Percentiles rank a stretch among this genome's conserved stretches.
Evolutionary conservation across 2,888 invertebrate genomes (phyloP).

Genomic region (Pheosia tremula): DNA sequence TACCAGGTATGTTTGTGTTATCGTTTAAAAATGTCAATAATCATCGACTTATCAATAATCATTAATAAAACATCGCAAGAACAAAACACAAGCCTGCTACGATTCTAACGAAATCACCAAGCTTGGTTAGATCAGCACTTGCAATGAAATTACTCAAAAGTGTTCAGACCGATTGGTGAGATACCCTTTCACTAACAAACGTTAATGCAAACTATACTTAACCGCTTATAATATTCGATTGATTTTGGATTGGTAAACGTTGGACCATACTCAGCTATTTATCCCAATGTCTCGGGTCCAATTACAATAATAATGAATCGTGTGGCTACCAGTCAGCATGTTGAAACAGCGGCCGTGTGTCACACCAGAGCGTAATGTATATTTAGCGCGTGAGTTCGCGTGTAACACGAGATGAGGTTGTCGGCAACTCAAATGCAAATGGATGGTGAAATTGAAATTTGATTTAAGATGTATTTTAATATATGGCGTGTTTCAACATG

Average conservation of each 20-base stretch:
- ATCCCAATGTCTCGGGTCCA: slow-evolving; percentile 66
- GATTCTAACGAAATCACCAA: slow-evolving; percentile 9
- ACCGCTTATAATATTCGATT: slow-evolving; percentile 28
- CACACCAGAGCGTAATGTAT: slow-evolving; percentile 42
- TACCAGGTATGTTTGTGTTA: no score
- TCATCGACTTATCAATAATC: no score
- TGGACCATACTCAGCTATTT: slow-evolving; percentile 56
- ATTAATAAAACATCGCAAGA: no score
- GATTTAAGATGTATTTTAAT: neutral
- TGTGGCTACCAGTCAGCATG: slow-evolving; percentile 50
- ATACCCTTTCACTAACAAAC: slow-evolving; percentile 38
- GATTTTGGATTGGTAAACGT: slow-evolving; percentile 31
- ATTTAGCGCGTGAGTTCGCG: slow-evolving; percentile 13
- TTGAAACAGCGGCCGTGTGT: slow-evolving; percentile 49
- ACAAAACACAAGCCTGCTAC: neutral
- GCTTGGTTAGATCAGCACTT: slow-evolving; percentile 29
- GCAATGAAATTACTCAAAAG: slow-evolving; percentile 47
- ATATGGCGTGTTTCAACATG: neutral
- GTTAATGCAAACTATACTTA: slow-evolving; percentile 29
- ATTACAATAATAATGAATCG: slow-evolving; percentile 72
- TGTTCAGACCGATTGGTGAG: slow-evolving; percentile 43
- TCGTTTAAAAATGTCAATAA: no score
- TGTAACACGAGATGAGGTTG: slow-evolving; percentile 17
- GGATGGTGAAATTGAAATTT: slow-evolving; percentile 1
- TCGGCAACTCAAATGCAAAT: neutral